Base-by-base conservation (phyloP, 2,888 invertebrate genomes). In the Punctoribates punctum region DNA sequence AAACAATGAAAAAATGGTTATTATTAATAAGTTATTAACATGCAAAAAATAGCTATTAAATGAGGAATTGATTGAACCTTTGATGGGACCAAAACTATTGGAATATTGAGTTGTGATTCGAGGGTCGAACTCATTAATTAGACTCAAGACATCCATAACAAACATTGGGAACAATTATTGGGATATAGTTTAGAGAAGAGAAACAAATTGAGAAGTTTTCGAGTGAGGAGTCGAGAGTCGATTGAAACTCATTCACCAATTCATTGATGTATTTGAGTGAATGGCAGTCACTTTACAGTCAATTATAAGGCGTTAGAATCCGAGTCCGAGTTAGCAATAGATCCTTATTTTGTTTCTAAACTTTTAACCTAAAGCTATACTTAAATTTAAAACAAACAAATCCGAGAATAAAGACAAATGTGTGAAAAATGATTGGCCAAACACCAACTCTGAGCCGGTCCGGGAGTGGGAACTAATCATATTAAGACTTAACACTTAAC, bases 61-160 rank as follows among this genome's bases (percentile, higher is more conserved):
- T 6, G 1, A n/a, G 27, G 27, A 17, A 48, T 29, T 15, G 57
- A 74, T 54, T 57, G 17, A 72, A 75, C 76, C 73, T 73, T 73
- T 76, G 46, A 76, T 76, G 1, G 73, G 72, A 11, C 51, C 73
- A 15, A n/a, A 76, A 76, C 20, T 70, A 23, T 70, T 70, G 8
- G 70, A 20, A 23, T 20, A 42, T 23, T 70, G 70, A 70, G 20
- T 34, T 34, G 34, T 42, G 38, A 70, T 70, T 0, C 70, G 70
- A 38, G 70, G 70, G 70, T 70, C 70, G 20, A 70, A 70, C 27
- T 70, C 70, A 70, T 70, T 70, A 25, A 70, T 70, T 20, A 70
- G 42, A 70, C 70, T 70, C 42, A 70, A 70, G 20, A 70, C 42
- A 70, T 70, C 70, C 70, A 70, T 70, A 5, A 70, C 70, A 70